Percentiles rank a stretch among this genome's conserved stretches.
Conservation (phyloP, 1,140 invertebrate genomes). For the Drosophila albomicans region DNA sequence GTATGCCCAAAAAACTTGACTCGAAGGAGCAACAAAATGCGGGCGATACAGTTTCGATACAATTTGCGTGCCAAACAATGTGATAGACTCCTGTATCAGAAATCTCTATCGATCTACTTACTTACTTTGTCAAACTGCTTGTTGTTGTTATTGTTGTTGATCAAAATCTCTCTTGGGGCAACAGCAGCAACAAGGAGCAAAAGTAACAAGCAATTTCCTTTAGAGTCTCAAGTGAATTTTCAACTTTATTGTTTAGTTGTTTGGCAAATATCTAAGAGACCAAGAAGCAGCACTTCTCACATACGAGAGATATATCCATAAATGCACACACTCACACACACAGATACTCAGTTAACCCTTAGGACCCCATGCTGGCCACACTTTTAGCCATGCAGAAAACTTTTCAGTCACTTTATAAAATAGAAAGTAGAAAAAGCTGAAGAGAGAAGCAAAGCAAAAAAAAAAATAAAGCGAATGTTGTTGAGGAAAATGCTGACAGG, state of each 20-base stretch:
- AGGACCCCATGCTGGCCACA: slow-evolving; percentile 47
- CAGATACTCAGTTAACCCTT: slow-evolving; percentile 13
- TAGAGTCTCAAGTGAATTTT: slow-evolving; percentile 58
- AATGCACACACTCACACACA: slow-evolving; percentile 39
- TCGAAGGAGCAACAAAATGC: slow-evolving; percentile 44
- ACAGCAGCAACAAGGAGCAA: not conserved
- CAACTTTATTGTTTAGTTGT: slow-evolving; percentile 76
- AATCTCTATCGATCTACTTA: slow-evolving; percentile 45
- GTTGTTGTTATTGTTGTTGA: slow-evolving; percentile 27
- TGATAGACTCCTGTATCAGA: slow-evolving; percentile 18
- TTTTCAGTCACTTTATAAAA: slow-evolving; percentile 58
- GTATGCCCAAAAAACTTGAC: slow-evolving; percentile 13
- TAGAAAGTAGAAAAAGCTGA: slow-evolving; percentile 42
- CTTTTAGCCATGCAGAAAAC: slow-evolving; percentile 70
- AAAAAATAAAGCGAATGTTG: slow-evolving; percentile 1
- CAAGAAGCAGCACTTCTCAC: slow-evolving; percentile 25
- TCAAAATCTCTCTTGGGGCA: slow-evolving; percentile 29
- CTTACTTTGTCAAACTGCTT: slow-evolving; percentile 47
- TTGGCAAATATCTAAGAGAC: slow-evolving; percentile 37
- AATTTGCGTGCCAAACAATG: slow-evolving; percentile 34
- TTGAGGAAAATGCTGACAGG: slow-evolving; percentile 74
- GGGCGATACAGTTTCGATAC: slow-evolving; percentile 29
- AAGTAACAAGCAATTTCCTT: slow-evolving; percentile 51
- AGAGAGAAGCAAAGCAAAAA: slow-evolving; percentile 23
- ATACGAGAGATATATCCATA: slow-evolving; percentile 59